A percentile compares a stretch with the other conserved stretches of the same genome.
These are phyloP conservation scores for Antheraea yamamai DNA, from an alignment of 2,888 invertebrate genomes.

Conservation along the genomic window DNA sequence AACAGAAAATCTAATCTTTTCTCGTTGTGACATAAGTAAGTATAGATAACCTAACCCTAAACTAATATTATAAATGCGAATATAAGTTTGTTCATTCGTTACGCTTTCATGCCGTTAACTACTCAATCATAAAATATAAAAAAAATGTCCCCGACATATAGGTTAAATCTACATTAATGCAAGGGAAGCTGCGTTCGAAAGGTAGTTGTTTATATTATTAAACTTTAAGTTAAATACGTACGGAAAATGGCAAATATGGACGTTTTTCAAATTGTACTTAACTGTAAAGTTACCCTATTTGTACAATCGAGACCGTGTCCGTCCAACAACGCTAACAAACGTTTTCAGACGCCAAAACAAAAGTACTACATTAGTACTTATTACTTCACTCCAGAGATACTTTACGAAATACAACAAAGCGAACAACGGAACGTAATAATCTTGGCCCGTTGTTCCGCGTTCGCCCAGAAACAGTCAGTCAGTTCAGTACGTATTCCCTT, in stretches of 20 bases:
- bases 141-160: no score
- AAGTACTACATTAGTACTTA: conserved; percentile 8
- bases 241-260: not conserved
- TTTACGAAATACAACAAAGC: not conserved
- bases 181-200: no score
- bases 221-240: no score
- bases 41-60: no score
- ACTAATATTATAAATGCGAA: no score
- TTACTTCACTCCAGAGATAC: not conserved
- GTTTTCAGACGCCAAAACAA: not conserved
- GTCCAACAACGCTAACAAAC: not conserved
- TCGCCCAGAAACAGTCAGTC: conserved; percentile 19
- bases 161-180: no score
- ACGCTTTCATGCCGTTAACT: no score
- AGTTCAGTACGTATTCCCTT: conserved; percentile 27
- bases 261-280: not conserved
- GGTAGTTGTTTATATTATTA: no score
- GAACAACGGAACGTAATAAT: not conserved
- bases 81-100: no score
- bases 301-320: not conserved
- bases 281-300: not conserved
- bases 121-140: no score
- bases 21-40: no score
- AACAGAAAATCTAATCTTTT: no score
- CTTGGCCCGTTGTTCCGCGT: conserved; percentile 2